A percentile compares a stretch with the other conserved stretches of the same genome.
Conservation (phyloP, 2,113 vertebrate species). For the Myanophis thanlyinensis region DNA sequence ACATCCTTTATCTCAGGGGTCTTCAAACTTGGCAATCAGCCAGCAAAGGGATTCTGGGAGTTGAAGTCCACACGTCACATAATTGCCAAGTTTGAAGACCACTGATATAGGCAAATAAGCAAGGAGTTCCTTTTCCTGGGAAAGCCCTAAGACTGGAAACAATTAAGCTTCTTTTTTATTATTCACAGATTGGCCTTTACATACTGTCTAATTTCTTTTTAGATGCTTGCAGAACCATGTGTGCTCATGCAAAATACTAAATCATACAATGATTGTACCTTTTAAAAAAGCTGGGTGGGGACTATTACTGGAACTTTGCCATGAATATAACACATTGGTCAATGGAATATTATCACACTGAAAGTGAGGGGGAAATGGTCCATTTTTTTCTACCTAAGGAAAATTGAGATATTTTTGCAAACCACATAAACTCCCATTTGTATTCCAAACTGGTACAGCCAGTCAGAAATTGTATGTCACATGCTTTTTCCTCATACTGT, state of each 20-base stretch:
- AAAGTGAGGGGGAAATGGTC: not conserved
- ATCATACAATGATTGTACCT: not conserved
- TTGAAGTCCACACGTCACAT: too few species aligned
- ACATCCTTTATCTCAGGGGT: too few species aligned
- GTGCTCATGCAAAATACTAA: not conserved
- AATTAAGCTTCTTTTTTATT: not conserved
- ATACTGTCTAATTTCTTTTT: not conserved
- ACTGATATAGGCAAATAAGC: not conserved
- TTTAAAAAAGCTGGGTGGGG: not conserved
- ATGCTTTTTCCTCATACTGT: not conserved
- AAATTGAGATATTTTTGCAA: not conserved
- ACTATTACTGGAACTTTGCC: not conserved
- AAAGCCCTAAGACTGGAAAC: not conserved
- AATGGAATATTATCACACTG: not conserved
- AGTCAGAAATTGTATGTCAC: not conserved
- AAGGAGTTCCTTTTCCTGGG: not conserved
- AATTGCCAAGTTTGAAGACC: too few species aligned
- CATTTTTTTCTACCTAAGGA: not conserved
- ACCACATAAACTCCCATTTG: not conserved
- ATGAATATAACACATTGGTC: not conserved
- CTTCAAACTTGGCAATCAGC: too few species aligned
- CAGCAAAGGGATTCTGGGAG: too few species aligned
- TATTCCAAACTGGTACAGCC: not conserved
- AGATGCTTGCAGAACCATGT: not conserved
- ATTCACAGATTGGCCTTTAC: not conserved